Evolutionary conservation across 2,888 invertebrate species (phyloP), one percentile per base, ranked within the genome.

Genomic region (Phalangium opilio): DNA sequence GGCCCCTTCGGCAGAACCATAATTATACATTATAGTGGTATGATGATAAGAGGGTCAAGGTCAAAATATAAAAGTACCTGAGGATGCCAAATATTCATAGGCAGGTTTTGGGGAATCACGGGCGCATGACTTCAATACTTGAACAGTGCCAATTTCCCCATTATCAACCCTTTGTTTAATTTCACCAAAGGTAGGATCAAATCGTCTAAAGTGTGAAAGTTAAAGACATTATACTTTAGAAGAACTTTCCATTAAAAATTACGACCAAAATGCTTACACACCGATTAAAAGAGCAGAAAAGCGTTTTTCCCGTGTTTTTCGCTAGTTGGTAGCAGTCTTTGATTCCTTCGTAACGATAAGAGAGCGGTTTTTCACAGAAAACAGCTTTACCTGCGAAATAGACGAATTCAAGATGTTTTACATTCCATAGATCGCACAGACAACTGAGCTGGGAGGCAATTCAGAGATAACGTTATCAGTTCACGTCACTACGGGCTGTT

Each of bases 291-390:
- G 77, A 78, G 20, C 75, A 74, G 48, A 76, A 72, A 3, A 80
- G 64, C 1, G 73, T 70, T 27, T 69, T 70, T 2, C 73, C 71
- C 21, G 69, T 68, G 42, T 70, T 65, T 47, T 70, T 68, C 0
- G 79, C 78, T 1, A 70, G 64, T 39, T 74, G 71, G 59, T 75
- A 78, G 56, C 77, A 76, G 47, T 67, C 70, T 51, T 65, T 66
- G 0, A 75, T 73, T 8, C 72, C 70, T 20, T 69, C 65, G 3
- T 69, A 65, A 50, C 69, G 68, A 56, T 75, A 72, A 1, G 77
- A 75, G 10, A 79, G 72, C 0, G 79, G 80, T 58, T 80, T 80
- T 62, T 80, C 79, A 57, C 77, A 77, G 61, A 77, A 78, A 0
- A 80, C 76, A 17, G 75, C 73, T 59, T 79, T 79, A 4, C 60